These are phyloP conservation scores for Arbacia lixula DNA, from an alignment of 53 echinoderm and acorn worm species.

Conservation along the genomic window DNA sequence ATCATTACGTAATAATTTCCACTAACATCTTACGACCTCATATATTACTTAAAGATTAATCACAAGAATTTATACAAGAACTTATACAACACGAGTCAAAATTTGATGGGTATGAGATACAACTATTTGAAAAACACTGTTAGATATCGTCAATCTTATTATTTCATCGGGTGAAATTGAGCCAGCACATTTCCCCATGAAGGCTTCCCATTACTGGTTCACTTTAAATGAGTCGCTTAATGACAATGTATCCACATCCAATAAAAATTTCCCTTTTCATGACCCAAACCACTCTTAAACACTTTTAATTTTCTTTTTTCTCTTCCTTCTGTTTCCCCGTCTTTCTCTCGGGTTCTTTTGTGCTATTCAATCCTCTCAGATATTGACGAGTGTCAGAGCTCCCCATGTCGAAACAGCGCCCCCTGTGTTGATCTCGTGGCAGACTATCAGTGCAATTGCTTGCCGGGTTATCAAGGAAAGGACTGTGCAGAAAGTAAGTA, in stretches of 20 bases:
- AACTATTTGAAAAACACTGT: too few species aligned
- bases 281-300: neutral
- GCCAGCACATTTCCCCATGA: too few species aligned
- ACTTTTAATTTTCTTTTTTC: neutral
- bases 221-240: neutral
- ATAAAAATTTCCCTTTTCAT: neutral
- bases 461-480: conserved; percentile 12
- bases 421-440: conserved; percentile 25
- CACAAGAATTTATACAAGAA: too few species aligned
- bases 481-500: conserved; percentile 37
- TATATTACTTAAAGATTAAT: too few species aligned
- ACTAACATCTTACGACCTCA: too few species aligned
- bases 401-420: conserved; percentile 32
- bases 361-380: neutral
- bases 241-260: neutral
- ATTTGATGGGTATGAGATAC: too few species aligned
- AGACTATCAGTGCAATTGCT: conserved; percentile 30
- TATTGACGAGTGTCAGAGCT: conserved; percentile 29
- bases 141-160: too few species aligned
- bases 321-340: neutral
- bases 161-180: too few species aligned
- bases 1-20: too few species aligned
- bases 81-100: too few species aligned
- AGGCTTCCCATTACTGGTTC: too few species aligned
- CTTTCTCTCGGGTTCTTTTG: neutral